Conservation (phyloP, 2,888 invertebrate genomes). For the Erynnis tages region DNA sequence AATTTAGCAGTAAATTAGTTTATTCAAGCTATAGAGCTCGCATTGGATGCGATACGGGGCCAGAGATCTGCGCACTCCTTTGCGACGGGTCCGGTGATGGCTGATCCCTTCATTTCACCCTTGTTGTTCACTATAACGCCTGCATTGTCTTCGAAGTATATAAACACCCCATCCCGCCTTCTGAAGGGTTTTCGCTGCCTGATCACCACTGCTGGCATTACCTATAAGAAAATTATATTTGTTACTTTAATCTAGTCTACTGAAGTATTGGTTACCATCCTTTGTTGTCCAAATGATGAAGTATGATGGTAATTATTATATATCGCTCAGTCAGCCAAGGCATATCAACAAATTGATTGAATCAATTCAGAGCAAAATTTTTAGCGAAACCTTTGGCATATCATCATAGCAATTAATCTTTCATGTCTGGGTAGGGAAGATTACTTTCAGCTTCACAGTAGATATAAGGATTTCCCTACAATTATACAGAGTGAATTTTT, state of each 20-base stretch:
- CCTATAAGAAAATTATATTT: slow-evolving; percentile 70
- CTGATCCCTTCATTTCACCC: slow-evolving; percentile 99
- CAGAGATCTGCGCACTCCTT: slow-evolving; percentile 99
- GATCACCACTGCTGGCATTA: slow-evolving; percentile 99
- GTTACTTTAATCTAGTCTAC: too few species aligned
- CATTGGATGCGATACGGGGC: slow-evolving; percentile 99
- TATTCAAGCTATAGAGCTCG: slow-evolving; percentile 96
- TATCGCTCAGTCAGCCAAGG: slow-evolving; percentile 79
- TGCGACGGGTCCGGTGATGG: slow-evolving; percentile 99
- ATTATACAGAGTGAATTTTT: too few species aligned
- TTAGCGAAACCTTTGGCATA: slow-evolving; percentile 74
- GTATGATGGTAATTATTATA: neutral
- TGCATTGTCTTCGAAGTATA: slow-evolving; percentile 99
- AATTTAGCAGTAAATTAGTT: slow-evolving; percentile 43
- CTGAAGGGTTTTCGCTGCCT: slow-evolving; percentile 99
- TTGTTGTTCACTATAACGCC: slow-evolving; percentile 99
- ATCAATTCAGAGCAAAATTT: slow-evolving; percentile 53
- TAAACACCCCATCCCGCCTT: slow-evolving; percentile 99
- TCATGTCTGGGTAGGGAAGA: too few species aligned
- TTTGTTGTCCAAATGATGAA: too few species aligned
- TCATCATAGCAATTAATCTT: slow-evolving; percentile 70
- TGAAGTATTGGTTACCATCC: too few species aligned
- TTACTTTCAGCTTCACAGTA: too few species aligned
- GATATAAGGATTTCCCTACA: too few species aligned
- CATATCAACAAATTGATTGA: slow-evolving; percentile 58